Evolutionary conservation across 2,888 invertebrate genomes (phyloP), one percentile per base, ranked within the genome.

Genomic region (Cataglyphis cursor): DNA sequence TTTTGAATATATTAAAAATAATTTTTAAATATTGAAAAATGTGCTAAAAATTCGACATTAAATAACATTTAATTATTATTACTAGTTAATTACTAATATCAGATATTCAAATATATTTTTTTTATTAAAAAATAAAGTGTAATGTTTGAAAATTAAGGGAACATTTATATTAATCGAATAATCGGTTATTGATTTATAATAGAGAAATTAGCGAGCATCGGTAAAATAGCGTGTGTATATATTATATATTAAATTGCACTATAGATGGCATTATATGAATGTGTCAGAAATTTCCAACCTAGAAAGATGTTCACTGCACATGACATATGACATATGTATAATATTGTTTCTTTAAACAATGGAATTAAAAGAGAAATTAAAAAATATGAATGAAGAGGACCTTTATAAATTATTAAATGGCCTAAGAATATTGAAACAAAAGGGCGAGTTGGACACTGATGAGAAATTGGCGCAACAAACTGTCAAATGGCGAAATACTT

Each of bases 401-500:
- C 78, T 78, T 31, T 24, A 4, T 24, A 24, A 24, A 44, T 28
- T 83, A 38, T 81, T 92, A 38, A 89, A 72, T 24, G 66, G 86
- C 15, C 78, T 93, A 15, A 85, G 88, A 70, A 57, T 24, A 35
- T 51, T 82, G 3, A 94, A 93, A 81, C 91, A 90, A 54, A 86
- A 72, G 38, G 93, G 93, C 1, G 86, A 90, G 41, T 83, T 93
- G 9, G 94, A 93, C 83, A 82, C 81, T 8, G 87, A 89, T 9
- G 89, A 91, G 28, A 81, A 89, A 48, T 18, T 73, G 21, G 0
- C 41, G n/a, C 82, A 84, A 78, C 88, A 90, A 48, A 76, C 82
- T 15, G 84, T 89, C 75, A 90, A 94, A 84, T 97, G 96, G 97
- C 95, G 96, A 91, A 96, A 96, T 59, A 93, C 96, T 64, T 95